A percentile compares a stretch with the other conserved stretches of the same genome.
phyloP scores from a whole-genome alignment of 1,140 invertebrate species.

The Holcopasites calliopsidis region DNA sequence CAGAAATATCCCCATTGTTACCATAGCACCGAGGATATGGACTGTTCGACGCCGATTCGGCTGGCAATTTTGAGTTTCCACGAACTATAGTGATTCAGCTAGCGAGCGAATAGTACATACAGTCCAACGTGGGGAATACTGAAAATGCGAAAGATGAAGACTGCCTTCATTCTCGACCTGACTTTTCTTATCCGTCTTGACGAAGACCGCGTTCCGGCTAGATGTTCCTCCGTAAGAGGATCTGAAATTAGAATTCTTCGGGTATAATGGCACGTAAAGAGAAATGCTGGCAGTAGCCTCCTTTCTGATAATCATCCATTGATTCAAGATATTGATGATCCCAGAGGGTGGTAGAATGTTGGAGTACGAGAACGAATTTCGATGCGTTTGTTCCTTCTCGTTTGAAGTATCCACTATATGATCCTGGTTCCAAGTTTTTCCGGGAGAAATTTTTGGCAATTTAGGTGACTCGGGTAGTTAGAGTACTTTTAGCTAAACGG shows the following conservation, averaged over 20 bases:
- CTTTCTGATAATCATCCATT: slow-evolving; percentile 22
- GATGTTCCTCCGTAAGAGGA: not conserved
- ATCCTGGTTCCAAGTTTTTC: not conserved
- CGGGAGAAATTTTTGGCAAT: not conserved
- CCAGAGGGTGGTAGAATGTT: not conserved
- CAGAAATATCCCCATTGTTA: slow-evolving; percentile 34
- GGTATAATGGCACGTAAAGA: slow-evolving; percentile 22
- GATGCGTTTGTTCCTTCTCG: too few species aligned
- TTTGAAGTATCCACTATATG: not conserved
- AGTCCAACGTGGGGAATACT: too few species aligned
- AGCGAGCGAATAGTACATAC: too few species aligned
- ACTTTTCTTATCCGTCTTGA: slow-evolving; percentile 21
- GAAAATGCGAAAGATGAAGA: too few species aligned
- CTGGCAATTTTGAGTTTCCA: not conserved
- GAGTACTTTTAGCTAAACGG: not conserved
- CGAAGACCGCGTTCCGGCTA: not conserved
- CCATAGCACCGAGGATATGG: not conserved
- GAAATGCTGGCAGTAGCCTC: not conserved
- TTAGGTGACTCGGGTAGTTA: not conserved
- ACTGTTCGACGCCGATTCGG: not conserved
- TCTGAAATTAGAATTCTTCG: slow-evolving; percentile 5
- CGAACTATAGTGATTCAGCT: not conserved
- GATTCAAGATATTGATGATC: not conserved
- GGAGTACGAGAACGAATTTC: not conserved
- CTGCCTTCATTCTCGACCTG: not conserved